phyloP scores from a whole-genome alignment of 1,140 invertebrate species.

The Neotoxoptera formosana region DNA sequence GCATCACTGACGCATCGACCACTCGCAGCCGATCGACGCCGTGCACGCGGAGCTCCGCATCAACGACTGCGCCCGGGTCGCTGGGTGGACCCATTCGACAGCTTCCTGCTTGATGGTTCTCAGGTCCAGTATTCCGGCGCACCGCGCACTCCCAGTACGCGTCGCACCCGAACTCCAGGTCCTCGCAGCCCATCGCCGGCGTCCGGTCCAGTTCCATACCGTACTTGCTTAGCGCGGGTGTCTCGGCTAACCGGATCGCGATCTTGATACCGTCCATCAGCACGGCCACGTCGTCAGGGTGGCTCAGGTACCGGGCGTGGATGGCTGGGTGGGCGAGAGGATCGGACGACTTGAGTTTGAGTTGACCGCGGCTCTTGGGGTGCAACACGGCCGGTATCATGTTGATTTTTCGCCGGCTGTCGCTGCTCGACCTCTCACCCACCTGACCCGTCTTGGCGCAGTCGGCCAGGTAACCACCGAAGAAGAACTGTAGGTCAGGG shows the following conservation, averaged over 20 bases:
- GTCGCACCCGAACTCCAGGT: conserved; percentile 76
- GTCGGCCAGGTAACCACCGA: conserved; percentile 81
- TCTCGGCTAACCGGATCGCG: conserved; percentile 73
- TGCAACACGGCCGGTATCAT: conserved; percentile 76
- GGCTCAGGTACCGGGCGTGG: conserved; percentile 82
- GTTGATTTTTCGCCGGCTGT: conserved; percentile 66
- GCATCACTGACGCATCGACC: conserved; percentile 83
- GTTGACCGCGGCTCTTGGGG: conserved; percentile 81
- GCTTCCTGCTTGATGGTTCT: conserved; percentile 86
- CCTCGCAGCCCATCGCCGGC: conserved; percentile 75
- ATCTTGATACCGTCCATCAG: conserved; percentile 81
- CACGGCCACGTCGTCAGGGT: conserved; percentile 76
- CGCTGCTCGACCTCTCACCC: conserved; percentile 69
- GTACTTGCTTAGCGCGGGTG: conserved; percentile 72
- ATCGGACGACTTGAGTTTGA: conserved; percentile 77
- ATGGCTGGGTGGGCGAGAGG: conserved; percentile 82
- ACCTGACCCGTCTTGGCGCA: conserved; percentile 86
- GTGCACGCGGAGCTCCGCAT: conserved; percentile 73
- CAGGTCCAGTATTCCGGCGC: conserved; percentile 76
- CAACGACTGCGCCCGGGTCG: conserved; percentile 76
- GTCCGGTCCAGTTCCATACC: conserved; percentile 77
- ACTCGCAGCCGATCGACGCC: conserved; percentile 76
- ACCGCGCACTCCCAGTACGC: conserved; percentile 84
- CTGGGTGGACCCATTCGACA: conserved; percentile 79
- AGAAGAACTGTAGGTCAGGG: conserved; percentile 87